Conservation (phyloP, 2,888 invertebrate species). For the Monoplex corrugatus region DNA sequence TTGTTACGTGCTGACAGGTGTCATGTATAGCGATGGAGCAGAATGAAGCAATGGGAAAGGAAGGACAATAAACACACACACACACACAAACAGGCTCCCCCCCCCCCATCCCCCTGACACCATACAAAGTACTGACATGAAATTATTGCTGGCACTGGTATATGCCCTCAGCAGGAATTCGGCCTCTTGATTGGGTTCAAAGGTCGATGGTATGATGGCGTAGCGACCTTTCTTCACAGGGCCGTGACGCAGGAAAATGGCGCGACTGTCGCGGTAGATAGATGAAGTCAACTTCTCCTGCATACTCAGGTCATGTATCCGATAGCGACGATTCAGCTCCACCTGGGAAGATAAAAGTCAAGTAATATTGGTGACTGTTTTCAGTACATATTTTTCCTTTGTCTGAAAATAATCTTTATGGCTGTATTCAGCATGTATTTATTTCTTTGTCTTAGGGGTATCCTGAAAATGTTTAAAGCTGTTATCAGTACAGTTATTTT, state of each 20-base stretch:
- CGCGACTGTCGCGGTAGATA: conserved; percentile 82
- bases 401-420: too few relatives aligned
- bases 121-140: conserved; percentile 67
- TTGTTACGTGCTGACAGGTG: neutral
- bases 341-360: conserved; percentile 71
- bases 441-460: too few relatives aligned
- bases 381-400: neutral
- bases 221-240: conserved; percentile 83
- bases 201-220: conserved; percentile 84
- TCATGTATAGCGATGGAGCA: too few relatives aligned
- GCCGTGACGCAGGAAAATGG: conserved; percentile 81
- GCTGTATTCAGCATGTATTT: too few relatives aligned
- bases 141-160: conserved; percentile 71
- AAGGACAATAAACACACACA: too few relatives aligned
- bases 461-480: too few relatives aligned
- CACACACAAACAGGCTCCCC: too few relatives aligned
- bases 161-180: conserved; percentile 84
- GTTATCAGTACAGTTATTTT: too few relatives aligned
- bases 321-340: conserved; percentile 81
- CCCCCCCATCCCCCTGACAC: neutral
- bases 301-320: conserved; percentile 81
- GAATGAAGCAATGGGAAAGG: too few relatives aligned
- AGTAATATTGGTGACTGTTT: too few relatives aligned
- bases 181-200: conserved; percentile 83
- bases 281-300: conserved; percentile 80